Evolutionary conservation across 2,888 invertebrate species (phyloP), one percentile per base, ranked within the genome.

Genomic region (Malachius bipustulatus): DNA sequence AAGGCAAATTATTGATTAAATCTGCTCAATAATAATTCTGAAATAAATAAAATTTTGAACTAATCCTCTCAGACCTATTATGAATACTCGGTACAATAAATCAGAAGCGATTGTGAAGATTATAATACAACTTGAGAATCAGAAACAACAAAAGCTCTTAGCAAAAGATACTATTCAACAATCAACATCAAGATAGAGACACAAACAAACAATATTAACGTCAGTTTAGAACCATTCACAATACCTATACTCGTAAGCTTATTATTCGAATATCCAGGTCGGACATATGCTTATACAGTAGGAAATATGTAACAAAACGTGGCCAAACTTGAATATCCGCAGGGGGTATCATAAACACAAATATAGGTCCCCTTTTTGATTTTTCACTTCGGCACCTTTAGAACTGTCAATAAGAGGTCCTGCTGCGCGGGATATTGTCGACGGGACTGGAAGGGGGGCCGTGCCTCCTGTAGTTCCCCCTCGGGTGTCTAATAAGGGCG

Each of bases 301-400:
- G 46, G 49, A 54, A 56, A 56, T 51, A 55, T 48, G 56, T 54
- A 56, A 57, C 57, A 59, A 57, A 59, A 55, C 58, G 57, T 55
- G 57, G 47, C 56, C 51, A 56, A 56, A 59, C 59, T 59, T 56
- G 56, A n/a, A 59, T 50, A 48, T 56, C 54, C 47, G 40, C 50
- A 45, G 60, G 59, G 50, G 53, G 54, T 52, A 54, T 55, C 54
- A 55, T 59, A 62, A 62, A 62, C 60, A 62, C 59, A 60, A 56
- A 60, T 58, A 60, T 49, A 47, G 50, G 48, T 48, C 55, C 56
- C 57, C 48, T 51, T 54, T 57, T 55, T 58, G 57, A 60, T 60
- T 59, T 60, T 60, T 57, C 59, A 59, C 58, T 58, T 60, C 59
- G 58, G 57, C 60, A 60, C 59, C 60, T 60, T 59, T 58, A 53